Conservation (phyloP, 2,113 vertebrate species). For the Protobothrops mucrosquamatus region DNA sequence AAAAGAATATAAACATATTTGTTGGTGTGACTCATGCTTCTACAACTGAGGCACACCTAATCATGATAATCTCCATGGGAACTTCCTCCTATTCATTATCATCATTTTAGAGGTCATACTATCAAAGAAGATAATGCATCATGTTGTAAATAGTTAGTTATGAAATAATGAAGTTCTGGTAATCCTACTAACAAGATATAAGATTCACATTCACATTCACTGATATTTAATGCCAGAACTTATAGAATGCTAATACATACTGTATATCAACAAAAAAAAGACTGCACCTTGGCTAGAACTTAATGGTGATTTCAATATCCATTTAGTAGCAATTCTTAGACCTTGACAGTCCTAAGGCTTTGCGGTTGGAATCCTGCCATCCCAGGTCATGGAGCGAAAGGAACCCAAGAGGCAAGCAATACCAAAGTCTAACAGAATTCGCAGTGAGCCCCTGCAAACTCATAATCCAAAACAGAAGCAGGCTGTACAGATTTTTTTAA, state of each 20-base stretch:
- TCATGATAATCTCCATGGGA: not conserved
- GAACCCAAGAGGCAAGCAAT: not conserved
- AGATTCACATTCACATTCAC: not conserved
- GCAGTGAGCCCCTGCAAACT: not conserved
- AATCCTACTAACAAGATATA: not conserved
- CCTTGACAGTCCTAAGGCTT: not conserved
- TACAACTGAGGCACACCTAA: not conserved
- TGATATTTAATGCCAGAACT: not conserved
- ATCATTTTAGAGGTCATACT: not conserved
- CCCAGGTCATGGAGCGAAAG: not conserved
- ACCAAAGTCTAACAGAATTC: not conserved
- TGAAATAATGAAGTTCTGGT: not conserved
- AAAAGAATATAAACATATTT: not conserved
- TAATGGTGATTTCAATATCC: not conserved
- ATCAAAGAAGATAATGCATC: not conserved
- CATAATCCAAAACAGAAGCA: not conserved
- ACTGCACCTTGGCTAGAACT: not conserved
- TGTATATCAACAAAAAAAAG: not conserved
- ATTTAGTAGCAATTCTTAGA: not conserved
- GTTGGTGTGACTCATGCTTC: not conserved
- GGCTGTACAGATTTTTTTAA: not conserved
- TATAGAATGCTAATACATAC: not conserved
- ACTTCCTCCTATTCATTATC: not conserved
- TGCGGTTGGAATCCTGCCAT: not conserved
- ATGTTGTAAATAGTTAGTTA: not conserved